phyloP scores from a whole-genome alignment of 1,140 invertebrate genomes.

The Drosophila melanogaster region DNA sequence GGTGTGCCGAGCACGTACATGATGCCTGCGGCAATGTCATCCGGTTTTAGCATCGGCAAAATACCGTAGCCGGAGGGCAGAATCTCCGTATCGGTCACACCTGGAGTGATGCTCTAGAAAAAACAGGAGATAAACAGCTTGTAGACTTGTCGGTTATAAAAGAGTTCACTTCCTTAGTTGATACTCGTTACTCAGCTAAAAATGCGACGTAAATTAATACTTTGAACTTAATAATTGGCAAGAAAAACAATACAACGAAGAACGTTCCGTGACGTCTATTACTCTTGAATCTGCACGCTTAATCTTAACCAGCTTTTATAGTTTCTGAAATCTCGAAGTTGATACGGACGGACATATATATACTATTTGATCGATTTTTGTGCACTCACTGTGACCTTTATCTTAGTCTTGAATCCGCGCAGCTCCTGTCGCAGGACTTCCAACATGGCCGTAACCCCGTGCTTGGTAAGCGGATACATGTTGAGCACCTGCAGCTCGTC shows the following conservation, averaged over 20 bases:
- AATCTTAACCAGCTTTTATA: too few species aligned
- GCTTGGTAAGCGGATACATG: slow-evolving; percentile 87
- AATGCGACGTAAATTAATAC: too few species aligned
- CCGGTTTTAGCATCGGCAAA: slow-evolving; percentile 67
- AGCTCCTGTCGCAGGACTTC: slow-evolving; percentile 87
- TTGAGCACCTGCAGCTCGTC: slow-evolving; percentile 54
- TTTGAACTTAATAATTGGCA: too few species aligned
- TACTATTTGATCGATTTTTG: too few species aligned
- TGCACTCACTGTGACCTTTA: slow-evolving; percentile 86
- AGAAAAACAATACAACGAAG: too few species aligned
- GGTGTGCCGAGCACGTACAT: slow-evolving; percentile 87
- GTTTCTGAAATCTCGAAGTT: too few species aligned
- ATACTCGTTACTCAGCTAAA: too few species aligned
- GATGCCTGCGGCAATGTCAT: slow-evolving; percentile 86
- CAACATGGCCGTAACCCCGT: slow-evolving; percentile 86
- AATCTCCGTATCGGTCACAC: slow-evolving; percentile 87
- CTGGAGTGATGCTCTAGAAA: slow-evolving; percentile 86
- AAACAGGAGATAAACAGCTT: neutral
- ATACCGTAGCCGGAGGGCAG: slow-evolving; percentile 50
- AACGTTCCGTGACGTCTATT: too few species aligned
- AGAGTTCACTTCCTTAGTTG: too few species aligned
- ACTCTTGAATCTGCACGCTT: too few species aligned
- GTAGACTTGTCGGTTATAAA: too few species aligned
- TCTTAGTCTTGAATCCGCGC: slow-evolving; percentile 85
- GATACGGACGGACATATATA: too few species aligned